Evolutionary conservation across 2,888 invertebrate genomes (phyloP), one percentile per base, ranked within the genome.

Genomic region (Ophioninae sp.): DNA sequence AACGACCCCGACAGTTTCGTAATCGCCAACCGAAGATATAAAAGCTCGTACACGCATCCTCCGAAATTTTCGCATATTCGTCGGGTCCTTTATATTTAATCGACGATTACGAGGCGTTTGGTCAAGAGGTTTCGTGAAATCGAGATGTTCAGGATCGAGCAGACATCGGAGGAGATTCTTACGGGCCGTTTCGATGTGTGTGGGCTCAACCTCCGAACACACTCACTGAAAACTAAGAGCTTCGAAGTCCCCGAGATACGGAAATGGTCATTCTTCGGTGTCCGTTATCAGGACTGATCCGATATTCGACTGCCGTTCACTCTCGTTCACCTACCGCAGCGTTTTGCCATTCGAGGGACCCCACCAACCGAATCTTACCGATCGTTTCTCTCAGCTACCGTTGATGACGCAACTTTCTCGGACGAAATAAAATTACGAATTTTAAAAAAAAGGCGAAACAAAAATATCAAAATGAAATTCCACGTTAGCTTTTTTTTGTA

Each of bases 271-370:
- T 30, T 88, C 87, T 90, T 90, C 88, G 88, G 88, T 87, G 89
- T 87, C 85, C 86, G 85, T 91, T 91, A 91, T 91, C 90, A 90
- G 88, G 79, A 79, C 89, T 86, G 88, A 90, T 90, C 89, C 89
- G 91, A 91, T 91, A 91, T 86, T 88, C 87, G 85, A 83, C 56
- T 67, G 85, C 87, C 89, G 88, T 88, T 90, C 81, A 59, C 65
- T 80, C 88, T 85, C 85, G 76, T 85, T 88, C 89, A 90, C 90
- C 90, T 90, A 90, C 90, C 90, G 90, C 90, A 90, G 90, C 87
- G 90, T 85, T 80, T 65, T 50, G 50, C 82, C 75, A 67, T 73
- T 69, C 65, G 56, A 6, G 50, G 50, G 64, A 56, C 64, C 23
- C n/a, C 72, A 76, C 73, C 80, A 77, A 61, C 70, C 78, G 78